Conservation (phyloP, 1,140 invertebrate genomes). For the Meloidogyne floridensis region DNA sequence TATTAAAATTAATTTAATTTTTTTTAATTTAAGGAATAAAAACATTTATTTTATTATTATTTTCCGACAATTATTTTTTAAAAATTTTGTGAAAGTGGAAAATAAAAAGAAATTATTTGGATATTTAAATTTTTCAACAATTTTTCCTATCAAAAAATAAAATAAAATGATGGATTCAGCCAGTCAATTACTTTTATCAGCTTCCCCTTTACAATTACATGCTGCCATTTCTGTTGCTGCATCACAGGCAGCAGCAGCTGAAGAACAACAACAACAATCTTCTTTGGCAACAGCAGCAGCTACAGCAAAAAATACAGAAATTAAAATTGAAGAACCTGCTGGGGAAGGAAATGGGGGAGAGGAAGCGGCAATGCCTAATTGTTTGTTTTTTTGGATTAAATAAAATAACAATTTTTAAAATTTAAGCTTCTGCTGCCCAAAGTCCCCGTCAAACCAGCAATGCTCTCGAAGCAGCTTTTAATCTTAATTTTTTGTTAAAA, state of each 20-base stretch:
- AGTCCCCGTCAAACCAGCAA: neutral
- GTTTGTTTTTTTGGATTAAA: neutral
- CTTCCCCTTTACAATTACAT: constrained; percentile 3
- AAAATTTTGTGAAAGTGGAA: too few relatives aligned
- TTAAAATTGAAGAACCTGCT: neutral
- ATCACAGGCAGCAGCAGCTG: neutral
- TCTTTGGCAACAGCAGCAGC: neutral
- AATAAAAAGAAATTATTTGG: too few relatives aligned
- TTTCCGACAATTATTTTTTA: too few relatives aligned
- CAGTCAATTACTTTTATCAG: neutral
- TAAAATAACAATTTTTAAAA: neutral
- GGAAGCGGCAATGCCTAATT: constrained; percentile 3
- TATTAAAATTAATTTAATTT: too few relatives aligned
- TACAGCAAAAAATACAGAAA: neutral
- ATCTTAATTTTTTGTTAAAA: constrained; percentile 6
- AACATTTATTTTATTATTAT: too few relatives aligned
- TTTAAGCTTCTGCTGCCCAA: neutral
- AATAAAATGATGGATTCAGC: constrained; percentile 1
- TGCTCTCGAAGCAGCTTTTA: constrained; percentile 8
- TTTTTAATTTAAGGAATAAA: too few relatives aligned
- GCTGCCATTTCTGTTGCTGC: constrained; percentile 8
- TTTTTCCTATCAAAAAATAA: too few relatives aligned
- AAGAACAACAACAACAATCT: neutral
- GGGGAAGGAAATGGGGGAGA: neutral
- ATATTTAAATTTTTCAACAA: too few relatives aligned